These are phyloP conservation scores for Micropoecilia bifurca DNA, from an alignment of 2,797 vertebrate genomes.

Conservation along the genomic window DNA sequence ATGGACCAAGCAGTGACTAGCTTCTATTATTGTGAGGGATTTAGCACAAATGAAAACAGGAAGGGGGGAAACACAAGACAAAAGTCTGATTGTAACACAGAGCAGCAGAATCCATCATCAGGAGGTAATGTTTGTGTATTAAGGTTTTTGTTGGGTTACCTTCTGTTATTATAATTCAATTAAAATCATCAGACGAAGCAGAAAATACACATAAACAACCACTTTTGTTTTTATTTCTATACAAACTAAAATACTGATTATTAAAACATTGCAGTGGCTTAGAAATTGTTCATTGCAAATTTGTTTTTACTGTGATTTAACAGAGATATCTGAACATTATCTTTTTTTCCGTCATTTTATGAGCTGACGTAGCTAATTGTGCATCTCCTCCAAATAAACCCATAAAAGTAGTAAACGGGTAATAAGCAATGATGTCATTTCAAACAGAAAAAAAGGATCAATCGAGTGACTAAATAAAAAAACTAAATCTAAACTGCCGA, in stretches of 20 bases:
- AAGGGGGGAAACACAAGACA: neutral
- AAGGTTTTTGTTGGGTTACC: neutral
- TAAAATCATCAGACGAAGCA: neutral
- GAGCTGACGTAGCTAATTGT: neutral
- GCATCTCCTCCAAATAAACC: neutral
- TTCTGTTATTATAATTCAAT: neutral
- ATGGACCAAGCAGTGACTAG: rapidly evolving
- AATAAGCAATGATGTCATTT: neutral
- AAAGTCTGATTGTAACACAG: neutral
- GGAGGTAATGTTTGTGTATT: neutral
- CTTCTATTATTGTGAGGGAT: neutral
- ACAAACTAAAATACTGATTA: neutral
- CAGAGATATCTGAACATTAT: neutral
- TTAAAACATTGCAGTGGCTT: neutral
- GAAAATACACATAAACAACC: neutral
- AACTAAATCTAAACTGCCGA: neutral
- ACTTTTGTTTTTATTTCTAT: neutral
- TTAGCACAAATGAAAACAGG: conserved; percentile 10
- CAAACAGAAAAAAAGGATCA: neutral
- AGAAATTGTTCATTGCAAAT: neutral
- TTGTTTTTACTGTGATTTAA: neutral
- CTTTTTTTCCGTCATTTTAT: neutral
- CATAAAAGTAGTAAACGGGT: neutral
- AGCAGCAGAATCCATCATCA: conserved; percentile 5
- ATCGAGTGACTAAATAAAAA: neutral